Evolutionary conservation across 1,140 invertebrate species (phyloP).

Genomic region (Drosophila pallidifrons): DNA sequence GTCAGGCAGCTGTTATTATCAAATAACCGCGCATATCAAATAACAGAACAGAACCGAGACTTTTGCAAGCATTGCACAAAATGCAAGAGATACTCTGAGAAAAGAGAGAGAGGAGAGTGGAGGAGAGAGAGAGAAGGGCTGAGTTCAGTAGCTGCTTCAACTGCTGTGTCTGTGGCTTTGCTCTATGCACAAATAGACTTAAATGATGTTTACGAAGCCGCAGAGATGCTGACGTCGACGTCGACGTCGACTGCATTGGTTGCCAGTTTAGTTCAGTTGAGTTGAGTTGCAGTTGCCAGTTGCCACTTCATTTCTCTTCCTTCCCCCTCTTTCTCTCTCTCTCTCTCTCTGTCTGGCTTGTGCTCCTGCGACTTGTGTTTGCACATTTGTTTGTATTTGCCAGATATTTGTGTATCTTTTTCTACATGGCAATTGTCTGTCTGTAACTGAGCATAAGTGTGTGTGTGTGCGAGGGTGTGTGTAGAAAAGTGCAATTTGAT

Average conservation of each 20-base stretch:
- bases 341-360: slow-evolving; percentile 3
- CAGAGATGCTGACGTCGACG: slow-evolving; percentile 24
- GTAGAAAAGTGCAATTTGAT: slow-evolving; percentile 80
- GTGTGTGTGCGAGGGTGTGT: slow-evolving; percentile 14
- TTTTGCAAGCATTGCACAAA: slow-evolving; percentile 64
- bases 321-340: too few species aligned
- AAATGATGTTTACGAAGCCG: slow-evolving; percentile 68
- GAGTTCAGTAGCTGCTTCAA: slow-evolving; percentile 29
- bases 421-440: slow-evolving; percentile 40
- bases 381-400: slow-evolving; percentile 81
- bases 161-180: slow-evolving; percentile 41
- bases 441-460: slow-evolving; percentile 12
- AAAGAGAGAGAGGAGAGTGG: background rate
- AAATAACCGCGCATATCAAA: slow-evolving; percentile 81
- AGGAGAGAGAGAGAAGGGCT: background rate
- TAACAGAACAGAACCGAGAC: slow-evolving; percentile 62
- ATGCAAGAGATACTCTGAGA: background rate
- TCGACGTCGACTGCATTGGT: slow-evolving; percentile 18
- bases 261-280: slow-evolving; percentile 3
- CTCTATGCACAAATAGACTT: slow-evolving; percentile 68
- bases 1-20: slow-evolving; percentile 75
- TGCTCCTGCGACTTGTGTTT: slow-evolving; percentile 54
- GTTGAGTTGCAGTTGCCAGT: slow-evolving; percentile 14
- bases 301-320: background rate
- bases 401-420: slow-evolving; percentile 77